Conservation (phyloP, 2,797 vertebrate species). For the Anomalospiza imberbis region DNA sequence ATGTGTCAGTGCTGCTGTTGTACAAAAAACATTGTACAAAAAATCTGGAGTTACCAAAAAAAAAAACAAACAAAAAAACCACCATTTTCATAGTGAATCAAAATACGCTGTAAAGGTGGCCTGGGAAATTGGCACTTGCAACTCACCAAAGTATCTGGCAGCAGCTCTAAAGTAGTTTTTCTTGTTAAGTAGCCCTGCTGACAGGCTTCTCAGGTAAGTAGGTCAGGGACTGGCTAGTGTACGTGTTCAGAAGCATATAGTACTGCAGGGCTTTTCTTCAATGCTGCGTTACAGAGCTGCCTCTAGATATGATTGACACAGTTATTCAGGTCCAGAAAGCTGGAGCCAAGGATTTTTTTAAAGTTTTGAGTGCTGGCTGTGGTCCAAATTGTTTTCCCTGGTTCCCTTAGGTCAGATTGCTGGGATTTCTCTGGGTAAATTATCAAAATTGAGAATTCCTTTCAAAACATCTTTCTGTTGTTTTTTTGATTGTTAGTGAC, state of each 20-base stretch:
- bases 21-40: neutral
- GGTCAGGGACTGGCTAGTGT: slow-evolving; percentile 55
- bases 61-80: neutral
- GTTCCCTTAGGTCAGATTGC: neutral
- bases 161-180: slow-evolving; percentile 29
- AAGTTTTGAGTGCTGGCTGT: neutral
- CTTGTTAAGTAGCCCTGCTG: slow-evolving; percentile 42
- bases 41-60: neutral
- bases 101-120: neutral
- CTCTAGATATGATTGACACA: neutral
- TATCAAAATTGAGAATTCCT: neutral
- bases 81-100: neutral
- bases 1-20: neutral
- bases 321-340: neutral
- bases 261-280: neutral
- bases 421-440: neutral
- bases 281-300: neutral
- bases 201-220: slow-evolving; percentile 56
- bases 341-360: neutral
- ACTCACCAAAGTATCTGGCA: neutral
- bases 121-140: neutral
- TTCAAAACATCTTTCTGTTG: neutral
- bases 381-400: neutral
- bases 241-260: slow-evolving; percentile 57
- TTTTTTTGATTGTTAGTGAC: neutral